phyloP scores from a whole-genome alignment of 2,888 invertebrate species.

The Palloptera scutellata region DNA sequence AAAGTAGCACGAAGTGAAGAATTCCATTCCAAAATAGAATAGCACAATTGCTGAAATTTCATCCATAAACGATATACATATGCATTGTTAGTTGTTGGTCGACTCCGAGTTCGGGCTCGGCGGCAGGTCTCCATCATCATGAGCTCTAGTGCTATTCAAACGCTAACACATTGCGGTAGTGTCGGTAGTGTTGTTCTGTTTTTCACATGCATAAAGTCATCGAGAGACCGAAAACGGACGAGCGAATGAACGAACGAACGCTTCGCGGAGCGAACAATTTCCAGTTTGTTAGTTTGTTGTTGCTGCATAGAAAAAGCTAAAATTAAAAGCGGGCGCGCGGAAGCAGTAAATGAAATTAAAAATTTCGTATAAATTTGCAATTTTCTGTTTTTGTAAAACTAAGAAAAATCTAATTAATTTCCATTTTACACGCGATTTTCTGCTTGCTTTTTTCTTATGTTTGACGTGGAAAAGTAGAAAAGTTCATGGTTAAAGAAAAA shows the following conservation, averaged over 20 bases:
- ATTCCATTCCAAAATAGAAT: too few species aligned
- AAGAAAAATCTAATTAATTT: not conserved
- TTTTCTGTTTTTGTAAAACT: not conserved
- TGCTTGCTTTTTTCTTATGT: not conserved
- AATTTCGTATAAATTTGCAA: not conserved
- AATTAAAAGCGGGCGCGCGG: too few species aligned
- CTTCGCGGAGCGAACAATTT: too few species aligned
- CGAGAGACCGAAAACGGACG: not conserved
- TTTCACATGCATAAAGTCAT: not conserved
- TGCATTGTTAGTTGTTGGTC: too few species aligned
- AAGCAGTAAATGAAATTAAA: not conserved
- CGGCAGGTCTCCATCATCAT: not conserved
- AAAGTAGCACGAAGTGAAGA: too few species aligned
- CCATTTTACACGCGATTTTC: not conserved
- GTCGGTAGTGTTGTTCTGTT: not conserved
- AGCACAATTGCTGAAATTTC: too few species aligned
- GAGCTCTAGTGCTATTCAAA: conserved; percentile 16
- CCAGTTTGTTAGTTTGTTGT: too few species aligned
- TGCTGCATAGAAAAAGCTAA: too few species aligned
- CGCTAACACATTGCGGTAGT: conserved; percentile 22
- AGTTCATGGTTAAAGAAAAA: not conserved
- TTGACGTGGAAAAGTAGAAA: not conserved
- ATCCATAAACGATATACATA: too few species aligned
- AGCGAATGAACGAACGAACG: not conserved
- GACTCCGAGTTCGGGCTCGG: too few species aligned